Percentiles rank a stretch among this genome's conserved stretches.
phyloP scores from a whole-genome alignment of 2,888 invertebrate species.

The Aphrophora alni region DNA sequence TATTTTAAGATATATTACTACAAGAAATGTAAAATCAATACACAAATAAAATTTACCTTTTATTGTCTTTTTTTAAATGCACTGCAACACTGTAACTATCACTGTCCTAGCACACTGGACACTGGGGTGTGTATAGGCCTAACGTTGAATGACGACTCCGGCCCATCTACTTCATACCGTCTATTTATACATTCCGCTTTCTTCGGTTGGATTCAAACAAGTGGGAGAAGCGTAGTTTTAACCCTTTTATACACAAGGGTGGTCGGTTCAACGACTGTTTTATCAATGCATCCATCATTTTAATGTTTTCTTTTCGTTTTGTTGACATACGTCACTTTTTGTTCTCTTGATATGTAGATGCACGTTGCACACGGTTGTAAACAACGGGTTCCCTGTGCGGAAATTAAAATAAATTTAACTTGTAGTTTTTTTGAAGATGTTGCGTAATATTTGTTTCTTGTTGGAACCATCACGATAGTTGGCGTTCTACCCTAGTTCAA shows the following conservation, averaged over 20 bases:
- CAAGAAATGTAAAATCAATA: too few species aligned
- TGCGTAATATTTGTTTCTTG: background rate
- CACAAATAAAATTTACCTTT: too few species aligned
- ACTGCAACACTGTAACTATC: background rate
- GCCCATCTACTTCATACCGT: background rate
- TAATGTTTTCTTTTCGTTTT: background rate
- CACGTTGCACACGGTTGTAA: background rate
- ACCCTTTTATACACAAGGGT: conserved; percentile 2
- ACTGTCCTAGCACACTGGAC: background rate
- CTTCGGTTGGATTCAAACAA: background rate
- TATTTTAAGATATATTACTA: too few species aligned
- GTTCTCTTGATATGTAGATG: background rate
- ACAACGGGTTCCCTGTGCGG: background rate
- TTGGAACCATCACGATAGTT: too few species aligned
- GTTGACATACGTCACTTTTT: conserved; percentile 2
- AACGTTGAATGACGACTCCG: background rate
- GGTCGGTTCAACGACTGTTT: conserved; percentile 2
- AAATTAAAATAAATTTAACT: background rate
- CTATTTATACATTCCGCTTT: background rate
- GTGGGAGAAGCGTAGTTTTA: background rate
- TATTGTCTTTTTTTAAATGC: too few species aligned
- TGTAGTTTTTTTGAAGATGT: background rate
- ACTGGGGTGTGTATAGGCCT: background rate
- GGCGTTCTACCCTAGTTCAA: too few species aligned
- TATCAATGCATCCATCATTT: conserved; percentile 4